Evolutionary conservation across 2,797 vertebrate genomes (phyloP).

Genomic region (Chaenodraco wilsoni): DNA sequence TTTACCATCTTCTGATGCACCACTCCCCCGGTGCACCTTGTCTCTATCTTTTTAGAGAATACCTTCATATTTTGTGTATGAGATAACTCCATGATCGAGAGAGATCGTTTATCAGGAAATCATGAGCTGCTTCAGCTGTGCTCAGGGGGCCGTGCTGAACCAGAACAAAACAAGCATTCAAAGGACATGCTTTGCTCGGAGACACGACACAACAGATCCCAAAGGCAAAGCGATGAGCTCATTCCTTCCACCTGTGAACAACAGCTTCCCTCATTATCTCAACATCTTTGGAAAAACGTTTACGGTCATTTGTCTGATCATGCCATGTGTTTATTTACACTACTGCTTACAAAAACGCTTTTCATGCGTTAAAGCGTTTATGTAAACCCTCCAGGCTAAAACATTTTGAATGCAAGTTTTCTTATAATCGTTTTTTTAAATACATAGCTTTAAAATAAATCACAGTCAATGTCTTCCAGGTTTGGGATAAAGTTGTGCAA

Average conservation of each 20-base stretch:
- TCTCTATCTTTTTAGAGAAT: neutral
- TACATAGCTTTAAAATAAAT: too few species aligned
- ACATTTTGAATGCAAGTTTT: neutral
- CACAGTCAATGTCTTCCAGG: too few species aligned
- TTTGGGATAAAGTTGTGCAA: slow-evolving; percentile 1
- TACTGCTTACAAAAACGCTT: neutral
- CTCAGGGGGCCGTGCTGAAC: neutral
- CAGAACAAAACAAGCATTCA: slow-evolving; percentile 2
- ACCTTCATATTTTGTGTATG: slow-evolving; percentile 4
- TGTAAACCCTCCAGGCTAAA: neutral
- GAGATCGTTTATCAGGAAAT: neutral
- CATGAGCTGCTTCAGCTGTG: neutral
- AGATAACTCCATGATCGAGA: neutral
- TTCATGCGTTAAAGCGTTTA: neutral
- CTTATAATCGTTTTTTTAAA: neutral
- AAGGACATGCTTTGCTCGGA: slow-evolving; percentile 9
- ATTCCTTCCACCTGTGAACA: neutral
- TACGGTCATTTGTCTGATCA: neutral
- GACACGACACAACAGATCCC: neutral
- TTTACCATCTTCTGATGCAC: neutral
- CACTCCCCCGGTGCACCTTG: neutral
- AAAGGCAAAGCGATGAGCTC: neutral
- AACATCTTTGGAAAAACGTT: neutral
- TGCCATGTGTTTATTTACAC: neutral
- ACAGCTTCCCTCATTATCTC: neutral